Evolutionary conservation across 1,140 invertebrate genomes (phyloP).

Genomic region (Papilio glaucus): DNA sequence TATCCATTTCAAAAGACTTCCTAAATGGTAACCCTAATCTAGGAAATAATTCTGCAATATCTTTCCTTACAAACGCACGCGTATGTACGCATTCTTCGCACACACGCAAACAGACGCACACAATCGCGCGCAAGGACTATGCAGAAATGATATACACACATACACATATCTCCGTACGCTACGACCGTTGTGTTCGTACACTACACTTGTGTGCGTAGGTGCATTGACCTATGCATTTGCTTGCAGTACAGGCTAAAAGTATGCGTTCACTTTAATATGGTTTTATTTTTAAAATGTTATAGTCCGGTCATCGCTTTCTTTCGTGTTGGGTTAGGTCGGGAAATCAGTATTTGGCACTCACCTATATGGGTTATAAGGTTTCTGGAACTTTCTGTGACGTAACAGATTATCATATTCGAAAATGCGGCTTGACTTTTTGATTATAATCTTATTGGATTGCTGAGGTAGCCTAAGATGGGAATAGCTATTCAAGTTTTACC

Average conservation of each 20-base stretch:
- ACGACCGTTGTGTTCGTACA: constrained; percentile 59
- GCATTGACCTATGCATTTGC: constrained; percentile 79
- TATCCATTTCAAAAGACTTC: constrained; percentile 21
- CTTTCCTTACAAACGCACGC: constrained; percentile 69
- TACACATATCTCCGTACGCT: constrained; percentile 44
- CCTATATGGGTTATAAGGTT: constrained; percentile 45
- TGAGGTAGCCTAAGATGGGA: no score
- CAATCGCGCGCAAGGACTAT: constrained; percentile 54
- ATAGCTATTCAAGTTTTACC: no score
- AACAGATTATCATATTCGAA: neutral
- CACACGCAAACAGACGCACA: constrained; percentile 80
- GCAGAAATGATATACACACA: constrained; percentile 53
- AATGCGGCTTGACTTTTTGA: neutral
- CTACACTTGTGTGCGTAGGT: constrained; percentile 72
- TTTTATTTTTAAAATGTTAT: constrained; percentile 81
- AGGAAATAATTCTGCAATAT: constrained; percentile 83
- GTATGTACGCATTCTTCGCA: constrained; percentile 80
- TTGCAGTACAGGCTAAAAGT: constrained; percentile 80
- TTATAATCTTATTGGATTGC: no score
- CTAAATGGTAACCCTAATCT: constrained; percentile 51
- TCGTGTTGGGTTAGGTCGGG: constrained; percentile 75
- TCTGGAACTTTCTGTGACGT: constrained; percentile 23
- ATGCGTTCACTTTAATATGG: constrained; percentile 82
- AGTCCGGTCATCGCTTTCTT: constrained; percentile 65
- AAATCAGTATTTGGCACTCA: constrained; percentile 53